Base-by-base conservation (phyloP, 2,888 invertebrate genomes). In the Carterocephalus palaemon region DNA sequence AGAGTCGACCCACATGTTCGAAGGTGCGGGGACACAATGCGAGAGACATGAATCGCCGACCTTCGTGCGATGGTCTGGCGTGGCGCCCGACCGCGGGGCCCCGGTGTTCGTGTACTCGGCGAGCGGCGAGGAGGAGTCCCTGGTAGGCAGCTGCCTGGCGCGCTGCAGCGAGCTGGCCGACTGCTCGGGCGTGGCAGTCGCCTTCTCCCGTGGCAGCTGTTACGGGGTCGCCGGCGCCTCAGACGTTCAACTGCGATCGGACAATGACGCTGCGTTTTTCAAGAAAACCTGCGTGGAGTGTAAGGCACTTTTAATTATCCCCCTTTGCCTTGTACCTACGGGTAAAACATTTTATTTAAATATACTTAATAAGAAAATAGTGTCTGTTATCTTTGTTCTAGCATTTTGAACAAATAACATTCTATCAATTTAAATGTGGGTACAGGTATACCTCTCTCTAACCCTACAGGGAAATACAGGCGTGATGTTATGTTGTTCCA, bases 211-310 rank as follows among this genome's bases (percentile, higher is more conserved):
- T 29, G 85, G 84, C 7, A 79, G 80, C 53, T 89, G 89, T 53
- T 82, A 82, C 39, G 86, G 88, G 0, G 55, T 89, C 1, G 74
- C 79, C 0, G 62, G 56, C 16, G 52, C 64, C 1, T 56, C 54
- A 1, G 60, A 65, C 9, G 57, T 65, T 5, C 60, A 62, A 7
- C 60, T 87, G 12, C 64, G 64, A 9, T 70, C 85, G 2, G 90
- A 91, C 57, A 87, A 88, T 29, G 88, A 89, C 55, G 86, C 86
- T 2, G 90, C 89, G 3, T 92, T 90, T 77, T 93, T 91, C 62
- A 89, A 89, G 54, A 91, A 91, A 74, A 87, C 88, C 33, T 93
- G 92, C 61, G 65, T 91, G 50, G 75, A 84, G 71, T 66, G 75
- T 69, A 56, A 43, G 53, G 53, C 38, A 8, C 1, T n/a, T 32